These are phyloP conservation scores for Vespertilio murinus DNA, from an alignment of 2,797 vertebrate genomes.

Conservation along the genomic window DNA sequence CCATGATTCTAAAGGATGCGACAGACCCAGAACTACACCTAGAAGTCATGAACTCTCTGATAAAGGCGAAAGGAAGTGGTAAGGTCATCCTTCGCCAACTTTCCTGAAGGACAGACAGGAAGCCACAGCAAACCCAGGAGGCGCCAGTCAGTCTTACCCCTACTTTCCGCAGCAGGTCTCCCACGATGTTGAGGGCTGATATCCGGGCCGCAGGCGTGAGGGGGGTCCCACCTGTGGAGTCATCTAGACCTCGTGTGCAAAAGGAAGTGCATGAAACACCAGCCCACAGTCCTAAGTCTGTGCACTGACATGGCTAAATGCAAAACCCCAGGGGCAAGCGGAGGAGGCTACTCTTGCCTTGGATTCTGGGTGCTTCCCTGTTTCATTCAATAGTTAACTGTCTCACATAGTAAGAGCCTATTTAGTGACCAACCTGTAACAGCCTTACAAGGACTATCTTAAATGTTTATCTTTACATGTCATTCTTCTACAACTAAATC, in stretches of 20 bases:
- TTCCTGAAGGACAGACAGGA: neutral
- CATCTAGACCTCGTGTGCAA: conserved; percentile 84
- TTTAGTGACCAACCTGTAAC: neutral
- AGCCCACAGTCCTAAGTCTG: accelerated
- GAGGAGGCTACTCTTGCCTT: neutral
- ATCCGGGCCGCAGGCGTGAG: conserved; percentile 96
- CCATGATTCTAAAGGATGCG: accelerated
- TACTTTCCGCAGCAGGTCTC: conserved; percentile 97
- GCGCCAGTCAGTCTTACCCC: conserved; percentile 88
- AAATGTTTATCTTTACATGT: neutral
- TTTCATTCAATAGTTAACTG: neutral
- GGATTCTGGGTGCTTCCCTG: neutral
- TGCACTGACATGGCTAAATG: accelerated
- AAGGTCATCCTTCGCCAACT: neutral
- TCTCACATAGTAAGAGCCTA: neutral
- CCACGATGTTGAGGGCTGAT: conserved; percentile 97
- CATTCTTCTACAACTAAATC: neutral
- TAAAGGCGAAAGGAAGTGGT: neutral
- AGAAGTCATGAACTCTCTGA: neutral
- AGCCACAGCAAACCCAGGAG: neutral
- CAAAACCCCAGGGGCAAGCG: accelerated
- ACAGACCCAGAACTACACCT: too few species aligned
- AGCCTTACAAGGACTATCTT: neutral
- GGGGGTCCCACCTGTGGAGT: conserved; percentile 90
- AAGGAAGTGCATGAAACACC: accelerated